Conservation (phyloP, 2,888 invertebrate species). For the Ariolimax columbianus region DNA sequence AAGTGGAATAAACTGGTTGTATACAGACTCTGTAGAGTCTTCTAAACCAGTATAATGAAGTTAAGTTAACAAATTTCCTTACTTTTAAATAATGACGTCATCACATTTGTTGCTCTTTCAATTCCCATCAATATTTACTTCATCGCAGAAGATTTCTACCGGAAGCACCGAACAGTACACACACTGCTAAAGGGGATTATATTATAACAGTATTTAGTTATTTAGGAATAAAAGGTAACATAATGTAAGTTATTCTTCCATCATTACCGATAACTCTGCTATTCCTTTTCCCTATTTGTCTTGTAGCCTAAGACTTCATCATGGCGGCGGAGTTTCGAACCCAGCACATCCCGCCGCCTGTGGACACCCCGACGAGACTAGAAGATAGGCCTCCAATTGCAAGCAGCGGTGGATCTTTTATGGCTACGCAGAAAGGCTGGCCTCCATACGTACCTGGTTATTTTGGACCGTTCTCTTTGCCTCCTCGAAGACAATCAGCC, state of each 20-base stretch:
- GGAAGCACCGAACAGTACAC: background rate
- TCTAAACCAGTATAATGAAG: too few species aligned
- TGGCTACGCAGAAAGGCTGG: constrained; percentile 52
- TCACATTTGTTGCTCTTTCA: background rate
- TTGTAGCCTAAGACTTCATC: background rate
- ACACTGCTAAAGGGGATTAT: too few species aligned
- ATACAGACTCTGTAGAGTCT: too few species aligned
- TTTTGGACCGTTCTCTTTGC: constrained; percentile 49
- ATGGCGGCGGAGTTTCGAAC: constrained; percentile 21
- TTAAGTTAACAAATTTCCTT: too few species aligned
- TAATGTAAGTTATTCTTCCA: background rate
- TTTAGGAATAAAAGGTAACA: background rate
- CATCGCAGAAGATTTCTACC: background rate
- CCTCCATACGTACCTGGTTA: constrained; percentile 48
- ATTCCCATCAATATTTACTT: background rate
- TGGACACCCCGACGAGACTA: constrained; percentile 43
- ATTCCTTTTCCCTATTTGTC: background rate
- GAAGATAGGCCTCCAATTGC: constrained; percentile 46
- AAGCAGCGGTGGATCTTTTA: constrained; percentile 45
- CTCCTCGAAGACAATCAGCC: constrained; percentile 41
- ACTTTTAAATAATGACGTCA: constrained; percentile 26
- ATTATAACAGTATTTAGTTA: background rate
- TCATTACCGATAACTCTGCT: background rate
- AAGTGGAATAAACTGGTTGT: too few species aligned
- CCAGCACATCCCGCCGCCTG: constrained; percentile 1